Evolutionary conservation across 2,888 invertebrate species (phyloP).

Genomic region (Gasteruption jaculator): DNA sequence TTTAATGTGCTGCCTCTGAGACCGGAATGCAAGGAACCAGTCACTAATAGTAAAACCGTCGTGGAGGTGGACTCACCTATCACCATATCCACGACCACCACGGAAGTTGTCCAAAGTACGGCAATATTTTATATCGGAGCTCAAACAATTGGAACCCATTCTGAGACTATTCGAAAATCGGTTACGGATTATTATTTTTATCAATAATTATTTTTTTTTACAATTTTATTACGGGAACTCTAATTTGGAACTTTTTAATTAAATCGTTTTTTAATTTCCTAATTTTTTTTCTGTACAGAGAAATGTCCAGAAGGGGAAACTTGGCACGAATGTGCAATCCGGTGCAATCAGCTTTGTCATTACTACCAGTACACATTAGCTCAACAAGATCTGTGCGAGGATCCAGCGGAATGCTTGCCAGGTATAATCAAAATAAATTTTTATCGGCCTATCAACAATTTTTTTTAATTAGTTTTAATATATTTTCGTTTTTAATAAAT

Average conservation of each 20-base stretch:
- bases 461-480: no score
- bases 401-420: slow-evolving; percentile 45
- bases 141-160: no score
- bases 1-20: slow-evolving; percentile 55
- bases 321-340: slow-evolving; percentile 68
- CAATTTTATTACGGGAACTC: neutral
- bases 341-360: slow-evolving; percentile 69
- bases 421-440: no score
- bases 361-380: slow-evolving; percentile 55
- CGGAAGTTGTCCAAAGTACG: no score
- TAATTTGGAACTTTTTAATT: slow-evolving; percentile 3
- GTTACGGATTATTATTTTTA: no score
- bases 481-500: no score
- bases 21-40: slow-evolving; percentile 56
- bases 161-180: no score
- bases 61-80: slow-evolving; percentile 1
- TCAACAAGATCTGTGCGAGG: slow-evolving; percentile 36
- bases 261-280: slow-evolving; percentile 1
- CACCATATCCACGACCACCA: no score
- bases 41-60: neutral
- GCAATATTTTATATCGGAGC: no score
- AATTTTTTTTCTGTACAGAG: no score
- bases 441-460: no score
- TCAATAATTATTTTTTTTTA: no score
- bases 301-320: slow-evolving; percentile 51